These are phyloP conservation scores for Thereva nobilitata DNA, from an alignment of 2,888 invertebrate genomes.

Conservation along the genomic window DNA sequence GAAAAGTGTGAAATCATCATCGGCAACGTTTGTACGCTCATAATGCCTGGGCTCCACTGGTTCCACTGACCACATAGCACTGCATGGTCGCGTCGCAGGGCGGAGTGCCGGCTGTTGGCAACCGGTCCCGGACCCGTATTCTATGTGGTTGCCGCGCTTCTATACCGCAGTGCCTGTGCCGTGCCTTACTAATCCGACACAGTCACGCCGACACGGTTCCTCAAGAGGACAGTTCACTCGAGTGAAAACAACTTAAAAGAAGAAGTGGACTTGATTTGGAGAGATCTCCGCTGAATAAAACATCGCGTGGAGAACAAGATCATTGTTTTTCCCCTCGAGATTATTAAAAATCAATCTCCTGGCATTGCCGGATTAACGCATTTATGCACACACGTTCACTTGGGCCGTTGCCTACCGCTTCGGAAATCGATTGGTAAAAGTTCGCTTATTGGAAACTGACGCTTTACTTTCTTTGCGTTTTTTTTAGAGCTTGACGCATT, in stretches of 20 bases:
- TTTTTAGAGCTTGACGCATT: no score
- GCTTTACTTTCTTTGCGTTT: no score
- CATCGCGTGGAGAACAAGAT: slow-evolving; percentile 40
- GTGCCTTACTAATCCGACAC: slow-evolving; percentile 32
- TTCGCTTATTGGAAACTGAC: no score
- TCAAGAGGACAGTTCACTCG: slow-evolving; percentile 34
- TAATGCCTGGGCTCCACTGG: slow-evolving; percentile 25
- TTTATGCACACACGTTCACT: no score
- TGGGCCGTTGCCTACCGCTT: no score
- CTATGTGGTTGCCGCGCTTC: no score
- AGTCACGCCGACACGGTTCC: slow-evolving; percentile 25
- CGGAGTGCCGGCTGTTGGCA: no score
- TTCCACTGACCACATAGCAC: slow-evolving; percentile 28
- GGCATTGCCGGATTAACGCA: not conserved
- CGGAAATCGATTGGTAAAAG: no score
- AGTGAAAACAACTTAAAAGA: slow-evolving; percentile 27
- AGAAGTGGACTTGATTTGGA: slow-evolving; percentile 22
- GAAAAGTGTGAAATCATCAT: slow-evolving; percentile 41
- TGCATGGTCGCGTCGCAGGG: slow-evolving; percentile 12
- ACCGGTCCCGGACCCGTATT: no score
- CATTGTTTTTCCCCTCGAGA: slow-evolving; percentile 37
- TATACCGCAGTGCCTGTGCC: slow-evolving; percentile 1
- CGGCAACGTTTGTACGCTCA: slow-evolving; percentile 30
- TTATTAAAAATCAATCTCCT: slow-evolving; percentile 10
- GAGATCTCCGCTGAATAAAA: slow-evolving; percentile 38